These are phyloP conservation scores for Marasmarcha lunaedactyla DNA, from an alignment of 2,888 invertebrate species.

Conservation along the genomic window DNA sequence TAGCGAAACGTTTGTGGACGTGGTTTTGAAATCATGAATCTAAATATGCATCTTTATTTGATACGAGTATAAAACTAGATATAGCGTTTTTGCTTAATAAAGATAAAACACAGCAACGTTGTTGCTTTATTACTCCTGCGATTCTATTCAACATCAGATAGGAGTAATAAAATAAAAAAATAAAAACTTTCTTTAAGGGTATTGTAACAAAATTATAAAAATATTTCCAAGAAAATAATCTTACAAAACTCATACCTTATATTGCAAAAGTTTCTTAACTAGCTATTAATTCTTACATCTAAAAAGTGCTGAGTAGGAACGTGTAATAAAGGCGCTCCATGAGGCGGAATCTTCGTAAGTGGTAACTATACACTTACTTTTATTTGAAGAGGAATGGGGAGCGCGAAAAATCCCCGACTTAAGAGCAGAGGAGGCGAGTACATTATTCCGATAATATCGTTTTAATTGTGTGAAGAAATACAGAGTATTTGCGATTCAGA, in stretches of 20 bases:
- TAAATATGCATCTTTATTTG: too few species aligned
- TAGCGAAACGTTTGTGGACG: too few species aligned
- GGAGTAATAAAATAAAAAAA: too few species aligned
- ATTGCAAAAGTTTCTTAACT: constrained; percentile 1
- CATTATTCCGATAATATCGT: constrained; percentile 48
- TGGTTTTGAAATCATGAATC: too few species aligned
- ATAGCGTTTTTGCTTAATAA: background rate
- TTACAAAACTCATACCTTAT: background rate
- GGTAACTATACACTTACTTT: constrained; percentile 1
- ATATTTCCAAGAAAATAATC: background rate
- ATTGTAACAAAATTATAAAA: background rate
- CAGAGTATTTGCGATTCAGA: constrained; percentile 42
- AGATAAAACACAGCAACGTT: background rate
- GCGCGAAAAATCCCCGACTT: constrained; percentile 1
- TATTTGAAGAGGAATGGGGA: constrained; percentile 1
- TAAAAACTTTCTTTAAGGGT: too few species aligned
- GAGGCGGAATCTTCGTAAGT: constrained; percentile 1
- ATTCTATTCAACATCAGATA: too few species aligned
- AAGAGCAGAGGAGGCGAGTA: constrained; percentile 24
- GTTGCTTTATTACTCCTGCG: too few species aligned
- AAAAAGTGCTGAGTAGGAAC: constrained; percentile 1
- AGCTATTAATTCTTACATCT: constrained; percentile 1
- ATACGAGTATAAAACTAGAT: too few species aligned
- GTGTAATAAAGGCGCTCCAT: constrained; percentile 1
- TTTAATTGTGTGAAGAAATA: constrained; percentile 50